These are phyloP conservation scores for Sternarchorhynchus goeldii DNA, from an alignment of 2,797 vertebrate species.

Conservation along the genomic window DNA sequence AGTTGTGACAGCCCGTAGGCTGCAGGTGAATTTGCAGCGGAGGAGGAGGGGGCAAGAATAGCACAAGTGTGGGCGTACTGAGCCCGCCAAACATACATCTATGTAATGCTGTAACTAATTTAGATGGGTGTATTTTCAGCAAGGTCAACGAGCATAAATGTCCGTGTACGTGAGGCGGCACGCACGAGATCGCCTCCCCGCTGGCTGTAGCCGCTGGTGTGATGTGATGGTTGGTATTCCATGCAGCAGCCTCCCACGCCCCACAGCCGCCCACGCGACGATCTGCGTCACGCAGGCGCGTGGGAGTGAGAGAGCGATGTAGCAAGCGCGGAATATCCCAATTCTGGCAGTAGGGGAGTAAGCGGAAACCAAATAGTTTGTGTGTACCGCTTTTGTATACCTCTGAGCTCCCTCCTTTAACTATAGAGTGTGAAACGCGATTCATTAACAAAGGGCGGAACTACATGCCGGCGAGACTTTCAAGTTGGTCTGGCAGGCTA, in stretches of 20 bases:
- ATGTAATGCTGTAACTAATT: slow-evolving; percentile 20
- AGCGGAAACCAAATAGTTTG: slow-evolving; percentile 53
- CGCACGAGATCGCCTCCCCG: slow-evolving; percentile 25
- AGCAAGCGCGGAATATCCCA: slow-evolving; percentile 79
- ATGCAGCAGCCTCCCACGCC: slow-evolving; percentile 65
- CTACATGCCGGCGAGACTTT: slow-evolving; percentile 40
- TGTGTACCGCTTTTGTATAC: neutral
- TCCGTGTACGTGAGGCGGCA: slow-evolving; percentile 45
- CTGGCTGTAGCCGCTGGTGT: slow-evolving; percentile 20
- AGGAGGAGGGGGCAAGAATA: slow-evolving; percentile 52
- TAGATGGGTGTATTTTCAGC: slow-evolving; percentile 44
- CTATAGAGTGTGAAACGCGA: slow-evolving; percentile 46
- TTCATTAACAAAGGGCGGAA: slow-evolving; percentile 36
- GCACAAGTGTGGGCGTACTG: slow-evolving; percentile 49
- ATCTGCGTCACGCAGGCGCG: slow-evolving; percentile 79
- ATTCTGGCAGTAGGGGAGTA: slow-evolving; percentile 70
- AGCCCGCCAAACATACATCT: slow-evolving; percentile 31
- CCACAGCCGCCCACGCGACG: slow-evolving; percentile 71
- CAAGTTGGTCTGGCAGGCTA: slow-evolving; percentile 5
- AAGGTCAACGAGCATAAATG: slow-evolving; percentile 54
- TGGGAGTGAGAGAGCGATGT: slow-evolving; percentile 75
- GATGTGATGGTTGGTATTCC: slow-evolving; percentile 61
- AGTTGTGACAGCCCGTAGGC: slow-evolving; percentile 39
- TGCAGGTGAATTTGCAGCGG: slow-evolving; percentile 45
- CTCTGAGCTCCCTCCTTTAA: slow-evolving; percentile 34